Evolutionary conservation across 2,113 vertebrate species (phyloP).

Genomic region (Dromas ardeola): DNA sequence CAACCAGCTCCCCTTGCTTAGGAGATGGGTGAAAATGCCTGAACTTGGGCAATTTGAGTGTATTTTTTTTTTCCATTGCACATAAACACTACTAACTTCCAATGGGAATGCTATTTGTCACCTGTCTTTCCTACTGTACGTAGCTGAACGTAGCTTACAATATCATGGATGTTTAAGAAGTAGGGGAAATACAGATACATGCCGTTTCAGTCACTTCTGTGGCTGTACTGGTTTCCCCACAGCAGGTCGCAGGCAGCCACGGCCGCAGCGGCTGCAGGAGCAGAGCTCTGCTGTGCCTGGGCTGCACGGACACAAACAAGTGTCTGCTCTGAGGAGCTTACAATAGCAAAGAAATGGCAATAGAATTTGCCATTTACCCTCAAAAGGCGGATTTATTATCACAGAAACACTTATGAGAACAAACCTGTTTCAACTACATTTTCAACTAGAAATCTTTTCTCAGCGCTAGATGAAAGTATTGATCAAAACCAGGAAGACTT

Average conservation of each 20-base stretch:
- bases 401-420: background rate
- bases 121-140: background rate
- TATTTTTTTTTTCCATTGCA: background rate
- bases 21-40: background rate
- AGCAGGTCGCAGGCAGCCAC: background rate
- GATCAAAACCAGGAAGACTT: background rate
- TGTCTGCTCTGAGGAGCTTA: background rate
- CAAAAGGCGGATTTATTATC: background rate
- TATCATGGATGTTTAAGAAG: background rate
- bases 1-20: background rate
- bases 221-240: background rate
- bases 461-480: background rate
- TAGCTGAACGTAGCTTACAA: background rate
- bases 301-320: background rate
- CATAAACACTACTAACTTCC: background rate
- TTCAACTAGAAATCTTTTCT: background rate
- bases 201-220: too few relatives aligned
- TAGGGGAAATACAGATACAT: background rate
- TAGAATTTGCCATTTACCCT: background rate
- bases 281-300: background rate
- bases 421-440: background rate
- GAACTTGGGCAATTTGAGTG: background rate
- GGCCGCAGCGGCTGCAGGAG: background rate
- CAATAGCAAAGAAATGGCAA: background rate
- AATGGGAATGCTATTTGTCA: background rate